Evolutionary conservation across 2,113 vertebrate species (phyloP).

Genomic region (Cathartes aura): DNA sequence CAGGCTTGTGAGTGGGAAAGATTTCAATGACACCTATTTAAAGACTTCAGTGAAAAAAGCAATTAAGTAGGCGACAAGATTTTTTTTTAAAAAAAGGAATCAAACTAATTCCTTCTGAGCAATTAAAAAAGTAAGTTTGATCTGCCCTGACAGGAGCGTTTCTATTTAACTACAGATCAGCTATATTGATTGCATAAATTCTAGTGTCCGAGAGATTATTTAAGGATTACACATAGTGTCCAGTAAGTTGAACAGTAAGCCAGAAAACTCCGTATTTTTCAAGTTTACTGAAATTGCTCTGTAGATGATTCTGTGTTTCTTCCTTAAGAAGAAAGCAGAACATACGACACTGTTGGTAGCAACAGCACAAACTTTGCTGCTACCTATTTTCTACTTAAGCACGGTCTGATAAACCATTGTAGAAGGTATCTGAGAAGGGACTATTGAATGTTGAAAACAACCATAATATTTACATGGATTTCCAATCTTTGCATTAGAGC

Average conservation of each 20-base stretch:
- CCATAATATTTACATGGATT: neutral
- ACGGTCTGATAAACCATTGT: neutral
- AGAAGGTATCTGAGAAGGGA: neutral
- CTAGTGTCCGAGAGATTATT: neutral
- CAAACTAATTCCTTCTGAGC: neutral
- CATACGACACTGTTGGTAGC: neutral
- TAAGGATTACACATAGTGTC: neutral
- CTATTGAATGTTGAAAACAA: neutral
- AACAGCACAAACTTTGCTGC: neutral
- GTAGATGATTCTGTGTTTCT: neutral
- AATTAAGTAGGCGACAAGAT: slow-evolving; percentile 16
- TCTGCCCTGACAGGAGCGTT: neutral
- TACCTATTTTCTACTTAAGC: neutral
- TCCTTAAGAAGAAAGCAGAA: neutral
- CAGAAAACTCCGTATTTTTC: neutral
- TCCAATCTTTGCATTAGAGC: neutral
- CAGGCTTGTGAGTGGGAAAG: slow-evolving; percentile 5
- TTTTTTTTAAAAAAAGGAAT: neutral
- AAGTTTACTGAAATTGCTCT: neutral
- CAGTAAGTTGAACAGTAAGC: neutral
- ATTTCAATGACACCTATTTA: slow-evolving; percentile 28
- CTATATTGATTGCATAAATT: neutral
- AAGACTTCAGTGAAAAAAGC: neutral
- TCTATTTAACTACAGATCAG: neutral
- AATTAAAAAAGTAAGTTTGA: slow-evolving; percentile 29